Percentiles rank a stretch among this genome's conserved stretches.
phyloP scores from a whole-genome alignment of 2,888 invertebrate genomes.

The Exocentrus adspersus region DNA sequence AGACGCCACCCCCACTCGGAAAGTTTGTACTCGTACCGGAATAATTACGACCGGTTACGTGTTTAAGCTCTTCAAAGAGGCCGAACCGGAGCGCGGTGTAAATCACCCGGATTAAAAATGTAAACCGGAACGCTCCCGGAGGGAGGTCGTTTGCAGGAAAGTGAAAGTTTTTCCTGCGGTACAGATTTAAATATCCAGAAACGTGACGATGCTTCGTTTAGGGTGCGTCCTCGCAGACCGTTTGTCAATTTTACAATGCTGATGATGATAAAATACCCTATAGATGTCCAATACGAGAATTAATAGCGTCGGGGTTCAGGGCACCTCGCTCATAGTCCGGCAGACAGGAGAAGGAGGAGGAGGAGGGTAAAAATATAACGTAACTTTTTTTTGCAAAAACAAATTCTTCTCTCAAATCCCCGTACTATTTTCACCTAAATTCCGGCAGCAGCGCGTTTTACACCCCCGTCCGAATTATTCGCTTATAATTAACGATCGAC shows the following conservation, averaged over 20 bases:
- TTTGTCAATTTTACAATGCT: slow-evolving; percentile 19
- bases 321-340: too few species aligned
- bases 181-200: background rate
- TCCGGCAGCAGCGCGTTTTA: too few species aligned
- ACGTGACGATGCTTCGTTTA: background rate
- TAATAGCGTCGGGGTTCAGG: too few species aligned
- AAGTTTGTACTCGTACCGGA: slow-evolving; percentile 6
- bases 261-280: background rate
- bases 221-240: slow-evolving; percentile 1
- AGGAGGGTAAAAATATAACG: too few species aligned
- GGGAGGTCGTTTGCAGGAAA: too few species aligned
- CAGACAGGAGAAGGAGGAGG: too few species aligned
- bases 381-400: too few species aligned
- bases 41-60: background rate
- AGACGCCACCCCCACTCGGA: too few species aligned
- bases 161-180: background rate
- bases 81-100: background rate
- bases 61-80: background rate
- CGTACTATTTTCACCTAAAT: too few species aligned
- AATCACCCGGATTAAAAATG: background rate
- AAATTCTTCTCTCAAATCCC: too few species aligned
- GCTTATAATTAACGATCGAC: slow-evolving; percentile 9
- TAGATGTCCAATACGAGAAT: background rate
- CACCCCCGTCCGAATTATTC: too few species aligned
- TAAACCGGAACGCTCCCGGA: background rate